Conservation (phyloP, 2,888 invertebrate species). For the Stenurella melanura region DNA sequence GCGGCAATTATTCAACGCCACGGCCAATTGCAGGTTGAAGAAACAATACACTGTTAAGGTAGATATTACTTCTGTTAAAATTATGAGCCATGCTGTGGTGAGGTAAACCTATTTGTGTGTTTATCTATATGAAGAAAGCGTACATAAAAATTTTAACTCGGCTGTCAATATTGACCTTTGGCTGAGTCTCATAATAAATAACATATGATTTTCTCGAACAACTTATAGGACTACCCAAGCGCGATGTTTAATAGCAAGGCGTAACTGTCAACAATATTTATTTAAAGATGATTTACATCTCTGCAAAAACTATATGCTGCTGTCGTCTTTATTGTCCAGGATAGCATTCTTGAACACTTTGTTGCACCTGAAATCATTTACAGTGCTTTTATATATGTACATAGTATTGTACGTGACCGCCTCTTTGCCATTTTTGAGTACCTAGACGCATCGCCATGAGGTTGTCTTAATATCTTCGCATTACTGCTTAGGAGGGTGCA, state of each 20-base stretch:
- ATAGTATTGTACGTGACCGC: not conserved
- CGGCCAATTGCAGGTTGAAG: not conserved
- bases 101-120: conserved; percentile 2
- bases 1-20: not conserved
- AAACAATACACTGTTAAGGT: conserved; percentile 26
- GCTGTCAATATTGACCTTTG: conserved; percentile 63
- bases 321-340: conserved; percentile 37
- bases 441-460: no score
- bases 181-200: conserved; percentile 63
- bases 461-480: no score
- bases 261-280: conserved; percentile 73
- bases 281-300: conserved; percentile 71
- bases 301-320: conserved; percentile 32
- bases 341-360: conserved; percentile 38
- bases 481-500: no score
- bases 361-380: conserved; percentile 29
- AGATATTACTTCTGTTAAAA: conserved; percentile 29
- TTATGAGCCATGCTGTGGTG: conserved; percentile 4
- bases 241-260: conserved; percentile 68
- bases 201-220: conserved; percentile 69
- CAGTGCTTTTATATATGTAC: conserved; percentile 13
- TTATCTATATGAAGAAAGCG: not conserved
- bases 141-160: conserved; percentile 36
- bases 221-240: conserved; percentile 67
- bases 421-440: not conserved